phyloP scores from a whole-genome alignment of 35 echinoderm and acorn worm genomes.

The Diadema setosum region DNA sequence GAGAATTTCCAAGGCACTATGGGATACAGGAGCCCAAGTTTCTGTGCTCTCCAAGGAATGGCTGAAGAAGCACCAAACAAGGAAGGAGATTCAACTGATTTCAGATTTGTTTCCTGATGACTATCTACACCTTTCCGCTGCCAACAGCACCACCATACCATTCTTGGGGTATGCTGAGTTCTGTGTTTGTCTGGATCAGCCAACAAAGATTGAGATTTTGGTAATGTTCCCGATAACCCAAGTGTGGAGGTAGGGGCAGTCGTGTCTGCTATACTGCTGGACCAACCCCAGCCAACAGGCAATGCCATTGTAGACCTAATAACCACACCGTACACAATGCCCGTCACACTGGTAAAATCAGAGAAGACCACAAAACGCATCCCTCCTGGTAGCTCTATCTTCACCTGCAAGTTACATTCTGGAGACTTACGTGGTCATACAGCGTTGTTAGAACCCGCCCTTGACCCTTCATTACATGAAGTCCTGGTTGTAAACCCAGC shows the following conservation, averaged over 20 bases:
- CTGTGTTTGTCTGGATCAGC: background rate
- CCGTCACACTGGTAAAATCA: background rate
- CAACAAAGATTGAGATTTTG: background rate
- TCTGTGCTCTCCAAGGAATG: background rate
- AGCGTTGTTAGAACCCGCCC: background rate
- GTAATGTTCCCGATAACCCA: background rate
- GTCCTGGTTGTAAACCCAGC: background rate
- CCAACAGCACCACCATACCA: background rate
- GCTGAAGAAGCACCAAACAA: background rate
- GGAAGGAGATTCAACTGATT: background rate
- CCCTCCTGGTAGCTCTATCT: background rate
- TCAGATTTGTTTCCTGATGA: background rate
- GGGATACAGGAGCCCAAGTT: conserved; percentile 4
- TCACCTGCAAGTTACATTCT: background rate
- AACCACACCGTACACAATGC: background rate
- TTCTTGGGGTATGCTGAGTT: background rate
- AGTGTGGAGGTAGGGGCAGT: background rate
- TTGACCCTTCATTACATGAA: background rate
- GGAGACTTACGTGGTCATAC: background rate
- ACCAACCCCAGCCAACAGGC: background rate
- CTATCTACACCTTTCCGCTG: conserved; percentile 11
- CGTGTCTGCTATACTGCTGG: background rate
- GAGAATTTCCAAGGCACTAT: background rate
- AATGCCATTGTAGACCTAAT: background rate
- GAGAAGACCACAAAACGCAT: background rate